phyloP scores from a whole-genome alignment of 2,113 vertebrate genomes.

The Crotalus helleri region DNA sequence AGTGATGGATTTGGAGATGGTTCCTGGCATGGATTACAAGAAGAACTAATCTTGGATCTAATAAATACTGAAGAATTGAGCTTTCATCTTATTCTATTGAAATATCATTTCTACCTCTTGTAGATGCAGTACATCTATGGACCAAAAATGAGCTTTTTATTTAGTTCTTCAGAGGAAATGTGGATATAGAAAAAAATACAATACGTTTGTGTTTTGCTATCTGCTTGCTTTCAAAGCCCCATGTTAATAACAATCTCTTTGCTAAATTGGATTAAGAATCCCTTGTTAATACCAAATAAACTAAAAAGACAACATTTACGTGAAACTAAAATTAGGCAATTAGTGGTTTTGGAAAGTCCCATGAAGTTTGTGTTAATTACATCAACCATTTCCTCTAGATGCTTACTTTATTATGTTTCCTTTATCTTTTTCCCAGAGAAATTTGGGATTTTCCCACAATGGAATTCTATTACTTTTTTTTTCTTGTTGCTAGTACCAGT shows the following conservation, averaged over 20 bases:
- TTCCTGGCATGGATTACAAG: background rate
- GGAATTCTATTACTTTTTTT: background rate
- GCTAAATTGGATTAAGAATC: background rate
- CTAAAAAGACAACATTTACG: background rate
- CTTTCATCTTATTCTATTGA: background rate
- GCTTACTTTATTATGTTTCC: background rate
- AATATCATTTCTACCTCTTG: background rate
- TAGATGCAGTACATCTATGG: background rate
- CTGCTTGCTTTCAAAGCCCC: background rate
- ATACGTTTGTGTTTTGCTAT: background rate
- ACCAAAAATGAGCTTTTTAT: background rate
- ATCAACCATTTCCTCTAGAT: rapidly evolving
- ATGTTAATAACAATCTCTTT: background rate
- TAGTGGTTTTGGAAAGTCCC: conserved; percentile 6
- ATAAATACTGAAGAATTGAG: background rate
- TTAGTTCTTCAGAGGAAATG: background rate
- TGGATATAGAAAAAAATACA: background rate
- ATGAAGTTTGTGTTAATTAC: background rate
- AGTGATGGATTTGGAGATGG: background rate
- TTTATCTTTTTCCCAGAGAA: background rate
- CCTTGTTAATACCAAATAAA: background rate
- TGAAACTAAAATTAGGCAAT: background rate
- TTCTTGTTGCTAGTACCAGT: background rate
- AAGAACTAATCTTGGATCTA: background rate
- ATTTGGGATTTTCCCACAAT: rapidly evolving